Evolutionary conservation across 1,140 invertebrate species (phyloP).

Genomic region (Euura saliciscinereae): DNA sequence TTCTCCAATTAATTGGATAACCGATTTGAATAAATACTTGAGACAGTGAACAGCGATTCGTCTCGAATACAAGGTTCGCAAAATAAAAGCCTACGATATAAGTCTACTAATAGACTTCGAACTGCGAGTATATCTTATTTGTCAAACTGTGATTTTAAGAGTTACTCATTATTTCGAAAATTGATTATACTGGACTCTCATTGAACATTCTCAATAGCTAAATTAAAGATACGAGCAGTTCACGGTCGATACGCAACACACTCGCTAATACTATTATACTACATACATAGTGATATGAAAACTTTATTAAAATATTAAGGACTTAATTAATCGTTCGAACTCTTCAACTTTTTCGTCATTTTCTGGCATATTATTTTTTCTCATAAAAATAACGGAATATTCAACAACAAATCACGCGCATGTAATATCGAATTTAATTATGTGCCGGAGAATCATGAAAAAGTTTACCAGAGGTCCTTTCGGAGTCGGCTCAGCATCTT

Average conservation of each 20-base stretch:
- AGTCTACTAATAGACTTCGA: background rate
- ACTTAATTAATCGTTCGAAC: background rate
- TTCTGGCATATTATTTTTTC: background rate
- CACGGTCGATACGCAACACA: background rate
- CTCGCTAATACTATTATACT: background rate
- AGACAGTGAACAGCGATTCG: too few relatives aligned
- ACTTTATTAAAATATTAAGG: background rate
- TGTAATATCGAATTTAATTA: background rate
- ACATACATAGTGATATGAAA: background rate
- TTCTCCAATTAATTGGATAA: background rate
- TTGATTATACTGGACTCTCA: too few relatives aligned
- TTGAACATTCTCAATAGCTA: background rate
- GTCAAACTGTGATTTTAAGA: background rate
- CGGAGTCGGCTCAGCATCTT: background rate
- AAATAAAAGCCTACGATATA: background rate
- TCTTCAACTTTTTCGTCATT: background rate
- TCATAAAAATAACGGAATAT: too few relatives aligned
- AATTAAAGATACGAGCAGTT: background rate
- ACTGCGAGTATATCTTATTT: constrained; percentile 2
- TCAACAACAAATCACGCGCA: too few relatives aligned
- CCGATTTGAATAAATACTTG: too few relatives aligned
- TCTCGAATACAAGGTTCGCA: too few relatives aligned
- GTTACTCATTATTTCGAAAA: too few relatives aligned
- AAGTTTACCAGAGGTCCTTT: background rate
- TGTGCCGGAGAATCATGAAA: background rate